Conservation (phyloP, 2,797 vertebrate species). For the Chaenodraco wilsoni region DNA sequence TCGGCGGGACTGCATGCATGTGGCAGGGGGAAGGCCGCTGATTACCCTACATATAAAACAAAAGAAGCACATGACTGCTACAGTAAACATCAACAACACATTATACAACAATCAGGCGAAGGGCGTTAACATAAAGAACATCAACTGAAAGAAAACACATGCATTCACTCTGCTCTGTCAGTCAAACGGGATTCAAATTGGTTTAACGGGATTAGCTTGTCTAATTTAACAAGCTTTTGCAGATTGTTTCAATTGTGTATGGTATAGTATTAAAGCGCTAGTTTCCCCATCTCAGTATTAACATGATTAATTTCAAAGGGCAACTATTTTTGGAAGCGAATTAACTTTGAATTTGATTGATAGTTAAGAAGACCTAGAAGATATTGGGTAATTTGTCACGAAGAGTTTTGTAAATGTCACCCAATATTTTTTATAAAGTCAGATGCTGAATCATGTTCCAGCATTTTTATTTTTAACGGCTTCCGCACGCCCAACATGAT, state of each 20-base stretch:
- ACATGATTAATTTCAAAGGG: no score
- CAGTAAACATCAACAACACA: no score
- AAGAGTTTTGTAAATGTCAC: no score
- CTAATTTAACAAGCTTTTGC: not conserved
- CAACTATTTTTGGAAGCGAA: no score
- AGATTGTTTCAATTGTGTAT: no score
- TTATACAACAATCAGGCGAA: not conserved
- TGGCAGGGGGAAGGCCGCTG: no score
- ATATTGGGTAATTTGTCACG: no score
- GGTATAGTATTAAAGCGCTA: no score
- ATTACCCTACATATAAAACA: not conserved
- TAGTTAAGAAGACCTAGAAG: no score
- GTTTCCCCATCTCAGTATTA: no score
- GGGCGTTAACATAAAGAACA: not conserved
- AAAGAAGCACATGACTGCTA: not conserved
- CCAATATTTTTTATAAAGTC: not conserved
- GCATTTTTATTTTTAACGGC: not conserved
- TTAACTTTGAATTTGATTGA: no score
- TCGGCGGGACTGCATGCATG: not conserved
- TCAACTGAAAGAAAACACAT: not conserved
- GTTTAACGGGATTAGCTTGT: not conserved
- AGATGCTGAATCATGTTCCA: not conserved
- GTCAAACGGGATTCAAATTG: not conserved
- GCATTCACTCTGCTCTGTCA: not conserved
- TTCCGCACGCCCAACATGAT: not conserved